phyloP scores from a whole-genome alignment of 2,888 invertebrate genomes.

The Nemurella pictetii region DNA sequence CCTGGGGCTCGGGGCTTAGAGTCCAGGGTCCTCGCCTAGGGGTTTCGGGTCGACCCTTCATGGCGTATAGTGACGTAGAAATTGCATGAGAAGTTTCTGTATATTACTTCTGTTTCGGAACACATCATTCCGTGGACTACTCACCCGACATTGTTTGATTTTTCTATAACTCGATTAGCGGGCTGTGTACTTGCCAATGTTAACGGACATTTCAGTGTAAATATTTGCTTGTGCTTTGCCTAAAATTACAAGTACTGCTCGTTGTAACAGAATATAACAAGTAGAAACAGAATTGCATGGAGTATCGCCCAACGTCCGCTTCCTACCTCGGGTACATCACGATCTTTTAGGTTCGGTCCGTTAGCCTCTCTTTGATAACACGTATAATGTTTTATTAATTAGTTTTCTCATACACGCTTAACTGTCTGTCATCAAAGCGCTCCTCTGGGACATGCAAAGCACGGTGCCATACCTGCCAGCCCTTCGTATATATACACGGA shows the following conservation, averaged over 20 bases:
- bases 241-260: background rate
- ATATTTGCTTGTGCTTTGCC: background rate
- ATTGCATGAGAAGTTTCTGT: too few relatives aligned
- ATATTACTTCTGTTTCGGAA: too few relatives aligned
- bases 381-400: background rate
- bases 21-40: too few relatives aligned
- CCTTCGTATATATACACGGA: background rate
- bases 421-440: background rate
- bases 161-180: background rate
- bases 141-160: too few relatives aligned
- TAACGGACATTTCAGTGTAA: background rate
- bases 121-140: too few relatives aligned
- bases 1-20: background rate
- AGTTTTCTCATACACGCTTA: background rate
- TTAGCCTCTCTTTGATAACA: background rate
- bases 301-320: too few relatives aligned
- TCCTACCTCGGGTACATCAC: too few relatives aligned
- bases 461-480: background rate
- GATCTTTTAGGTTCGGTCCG: background rate
- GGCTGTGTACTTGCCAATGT: background rate
- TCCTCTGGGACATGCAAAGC: background rate
- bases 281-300: too few relatives aligned
- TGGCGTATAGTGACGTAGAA: too few relatives aligned
- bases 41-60: too few relatives aligned
- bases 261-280: too few relatives aligned